Conservation (phyloP, 1,140 invertebrate genomes). For the Dendroctonus ponderosae region DNA sequence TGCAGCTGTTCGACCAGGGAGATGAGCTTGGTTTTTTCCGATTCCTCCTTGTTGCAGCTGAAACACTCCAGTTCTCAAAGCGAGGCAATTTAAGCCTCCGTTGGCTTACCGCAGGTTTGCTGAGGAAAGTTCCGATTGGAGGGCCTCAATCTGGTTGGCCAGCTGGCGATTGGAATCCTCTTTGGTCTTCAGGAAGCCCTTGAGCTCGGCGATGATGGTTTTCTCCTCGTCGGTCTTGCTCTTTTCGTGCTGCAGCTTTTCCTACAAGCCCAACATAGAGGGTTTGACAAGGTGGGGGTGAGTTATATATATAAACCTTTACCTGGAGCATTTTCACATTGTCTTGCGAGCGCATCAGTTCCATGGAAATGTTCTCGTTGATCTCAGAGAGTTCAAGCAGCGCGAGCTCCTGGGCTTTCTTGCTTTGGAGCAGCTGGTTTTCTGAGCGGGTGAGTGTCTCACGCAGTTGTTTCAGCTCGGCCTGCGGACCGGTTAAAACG, state of each 20-base stretch:
- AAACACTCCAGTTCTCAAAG: too few relatives aligned
- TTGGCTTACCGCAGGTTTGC: constrained; percentile 15
- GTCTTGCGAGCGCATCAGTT: constrained; percentile 40
- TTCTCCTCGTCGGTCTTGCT: constrained; percentile 40
- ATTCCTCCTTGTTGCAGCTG: constrained; percentile 21
- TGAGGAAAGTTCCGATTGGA: constrained; percentile 27
- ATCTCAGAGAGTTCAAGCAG: constrained; percentile 42
- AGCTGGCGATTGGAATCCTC: constrained; percentile 25
- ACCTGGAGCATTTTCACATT: constrained; percentile 34
- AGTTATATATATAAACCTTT: constrained; percentile 2
- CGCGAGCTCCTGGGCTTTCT: constrained; percentile 37
- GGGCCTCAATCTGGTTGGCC: constrained; percentile 15
- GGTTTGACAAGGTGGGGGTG: neutral
- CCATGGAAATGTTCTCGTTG: constrained; percentile 43
- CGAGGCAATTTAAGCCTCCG: too few relatives aligned
- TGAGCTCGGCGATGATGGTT: constrained; percentile 35
- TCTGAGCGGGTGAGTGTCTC: constrained; percentile 56
- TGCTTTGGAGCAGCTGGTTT: constrained; percentile 47
- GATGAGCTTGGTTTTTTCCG: constrained; percentile 34
- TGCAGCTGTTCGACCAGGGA: constrained; percentile 36
- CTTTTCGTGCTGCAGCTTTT: constrained; percentile 38
- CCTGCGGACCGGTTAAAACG: too few relatives aligned
- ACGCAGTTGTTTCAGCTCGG: constrained; percentile 51
- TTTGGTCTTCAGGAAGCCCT: constrained; percentile 33
- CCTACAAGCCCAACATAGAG: constrained; percentile 18